Evolutionary conservation across 1,140 invertebrate genomes (phyloP).

Genomic region (Onthophagus taurus): DNA sequence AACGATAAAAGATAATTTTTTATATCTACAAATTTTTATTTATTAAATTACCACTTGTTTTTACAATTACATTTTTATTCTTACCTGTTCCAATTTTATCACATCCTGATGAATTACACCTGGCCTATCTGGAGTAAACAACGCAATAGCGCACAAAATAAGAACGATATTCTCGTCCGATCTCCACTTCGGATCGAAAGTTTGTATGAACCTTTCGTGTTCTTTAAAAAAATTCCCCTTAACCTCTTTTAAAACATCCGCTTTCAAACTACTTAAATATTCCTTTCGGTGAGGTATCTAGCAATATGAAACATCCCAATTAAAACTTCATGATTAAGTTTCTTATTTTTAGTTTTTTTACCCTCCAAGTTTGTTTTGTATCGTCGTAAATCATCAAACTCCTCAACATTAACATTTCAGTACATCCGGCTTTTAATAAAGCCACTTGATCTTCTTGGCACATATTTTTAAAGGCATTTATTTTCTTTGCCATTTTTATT

Average conservation of each 20-base stretch:
- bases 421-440: slow-evolving; percentile 78
- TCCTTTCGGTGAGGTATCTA: slow-evolving; percentile 67
- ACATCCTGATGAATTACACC: slow-evolving; percentile 74
- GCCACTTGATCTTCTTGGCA: slow-evolving; percentile 87
- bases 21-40: slow-evolving; percentile 1
- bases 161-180: slow-evolving; percentile 81
- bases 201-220: slow-evolving; percentile 69
- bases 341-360: slow-evolving; percentile 28
- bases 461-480: slow-evolving; percentile 79
- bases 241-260: slow-evolving; percentile 77
- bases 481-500: slow-evolving; percentile 88
- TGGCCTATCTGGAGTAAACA: slow-evolving; percentile 76
- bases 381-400: slow-evolving; percentile 82
- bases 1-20: slow-evolving; percentile 2
- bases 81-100: slow-evolving; percentile 77
- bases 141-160: slow-evolving; percentile 78
- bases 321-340: neutral
- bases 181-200: slow-evolving; percentile 70
- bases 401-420: slow-evolving; percentile 85
- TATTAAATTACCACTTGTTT: neutral
- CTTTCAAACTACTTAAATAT: slow-evolving; percentile 62
- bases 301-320: slow-evolving; percentile 9
- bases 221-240: slow-evolving; percentile 79
- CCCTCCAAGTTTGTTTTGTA: slow-evolving; percentile 76
- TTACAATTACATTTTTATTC: slow-evolving; percentile 2